Base-by-base conservation (phyloP, 2,888 invertebrate species). In the Andrena dorsata region DNA sequence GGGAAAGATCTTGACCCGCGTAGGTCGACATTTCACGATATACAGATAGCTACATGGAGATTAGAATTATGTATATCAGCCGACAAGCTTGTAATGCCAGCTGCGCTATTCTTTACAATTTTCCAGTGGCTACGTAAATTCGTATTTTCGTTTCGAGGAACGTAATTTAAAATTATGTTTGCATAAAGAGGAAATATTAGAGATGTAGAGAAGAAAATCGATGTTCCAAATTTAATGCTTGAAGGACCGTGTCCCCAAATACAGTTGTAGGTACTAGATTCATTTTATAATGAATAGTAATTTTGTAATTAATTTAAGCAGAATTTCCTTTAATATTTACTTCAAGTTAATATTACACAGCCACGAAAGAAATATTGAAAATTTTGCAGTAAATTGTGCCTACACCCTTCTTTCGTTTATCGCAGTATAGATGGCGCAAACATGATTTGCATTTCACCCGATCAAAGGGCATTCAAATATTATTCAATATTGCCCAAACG, bases 11-110 rank as follows among this genome's bases (percentile, higher is more conserved):
- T 77, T 81, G 80, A 77, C 64, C 71, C 70, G 53, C 8, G 72
- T 26, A 65, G 41, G 74, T 81, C 61, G 80, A 65, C 80, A 84
- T 84, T 85, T 85, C 85, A 85, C 81, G 85, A 77, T 69, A 72
- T n/a, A 41, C 41, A 56, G 60, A 81, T 75, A 28, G 77, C 71
- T 84, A 32, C 58, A 26, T 63, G 35, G 47, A 76, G 76, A 80
- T 80, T 64, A 68, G 23, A 20, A 26, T 76, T 68, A 13, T 72
- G 72, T 68, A n/a, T 72, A 76, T 70, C 30, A 10, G 16, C 32
- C 5, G 68, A 58, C 26, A 66, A 53, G 26, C 61, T 61, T 26
- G 35, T 32, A 65, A 28, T 23, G 16, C 28, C 76, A 41, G 2
- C 70, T 70, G 58, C 20, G 41, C 47, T 23, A 75, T 63, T 65